phyloP scores from a whole-genome alignment of 2,888 invertebrate species.

The Ceraclea dissimilis region DNA sequence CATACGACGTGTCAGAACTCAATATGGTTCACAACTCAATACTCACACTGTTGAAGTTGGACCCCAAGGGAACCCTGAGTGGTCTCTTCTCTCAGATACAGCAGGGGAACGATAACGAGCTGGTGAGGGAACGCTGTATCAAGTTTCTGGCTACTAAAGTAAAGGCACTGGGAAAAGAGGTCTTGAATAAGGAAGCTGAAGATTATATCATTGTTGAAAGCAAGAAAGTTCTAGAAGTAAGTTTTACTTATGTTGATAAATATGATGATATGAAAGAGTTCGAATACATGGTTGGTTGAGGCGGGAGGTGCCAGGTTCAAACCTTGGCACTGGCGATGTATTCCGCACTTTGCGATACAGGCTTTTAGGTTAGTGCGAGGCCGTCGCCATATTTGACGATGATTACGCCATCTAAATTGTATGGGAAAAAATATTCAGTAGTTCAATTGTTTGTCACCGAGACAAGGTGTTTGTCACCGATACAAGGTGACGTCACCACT shows the following conservation, averaged over 20 bases:
- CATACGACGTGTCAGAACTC: constrained; percentile 78
- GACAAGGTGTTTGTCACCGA: no score
- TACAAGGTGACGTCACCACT: no score
- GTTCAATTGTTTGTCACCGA: no score
- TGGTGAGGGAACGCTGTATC: constrained; percentile 77
- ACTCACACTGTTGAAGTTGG: constrained; percentile 65
- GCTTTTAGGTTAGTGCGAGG: no score
- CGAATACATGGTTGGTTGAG: no score
- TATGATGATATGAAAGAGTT: no score
- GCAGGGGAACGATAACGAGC: constrained; percentile 49
- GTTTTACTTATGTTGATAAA: not conserved
- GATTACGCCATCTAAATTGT: no score
- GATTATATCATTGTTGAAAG: constrained; percentile 75
- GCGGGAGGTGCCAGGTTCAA: no score
- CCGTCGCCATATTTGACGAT: no score
- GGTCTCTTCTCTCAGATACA: constrained; percentile 52
- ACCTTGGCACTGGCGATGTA: no score
- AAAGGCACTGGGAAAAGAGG: constrained; percentile 67
- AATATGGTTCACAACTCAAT: constrained; percentile 79
- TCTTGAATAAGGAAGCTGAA: constrained; percentile 78
- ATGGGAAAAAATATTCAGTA: no score
- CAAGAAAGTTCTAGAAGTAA: constrained; percentile 75
- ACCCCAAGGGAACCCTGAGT: constrained; percentile 56
- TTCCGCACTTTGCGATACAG: no score
- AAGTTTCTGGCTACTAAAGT: constrained; percentile 82